Evolutionary conservation across 2,113 vertebrate genomes (phyloP).

Genomic region (Lagopus leucura): DNA sequence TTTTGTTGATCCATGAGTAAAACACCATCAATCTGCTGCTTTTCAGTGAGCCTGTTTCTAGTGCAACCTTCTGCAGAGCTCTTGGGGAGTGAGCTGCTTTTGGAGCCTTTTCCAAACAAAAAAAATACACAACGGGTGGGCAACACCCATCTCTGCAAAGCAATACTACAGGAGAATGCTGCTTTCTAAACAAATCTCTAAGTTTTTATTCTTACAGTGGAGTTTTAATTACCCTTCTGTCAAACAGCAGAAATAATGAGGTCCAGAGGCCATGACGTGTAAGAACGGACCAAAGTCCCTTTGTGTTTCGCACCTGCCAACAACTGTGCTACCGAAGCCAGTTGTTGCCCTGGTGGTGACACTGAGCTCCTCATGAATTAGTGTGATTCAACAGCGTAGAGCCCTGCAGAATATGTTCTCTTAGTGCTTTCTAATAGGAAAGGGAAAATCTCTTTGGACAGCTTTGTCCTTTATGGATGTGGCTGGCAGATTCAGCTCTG

Average conservation of each 20-base stretch:
- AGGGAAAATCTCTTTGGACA: constrained; percentile 19
- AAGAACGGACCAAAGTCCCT: not conserved
- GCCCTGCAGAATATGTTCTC: not conserved
- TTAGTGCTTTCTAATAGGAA: constrained; percentile 6
- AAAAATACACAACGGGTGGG: not conserved
- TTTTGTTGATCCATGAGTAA: not conserved
- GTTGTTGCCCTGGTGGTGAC: not conserved
- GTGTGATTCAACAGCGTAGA: not conserved
- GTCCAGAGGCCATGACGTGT: not conserved
- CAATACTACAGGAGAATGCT: not conserved
- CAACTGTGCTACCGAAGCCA: not conserved
- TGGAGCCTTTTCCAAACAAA: not conserved
- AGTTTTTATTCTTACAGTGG: not conserved
- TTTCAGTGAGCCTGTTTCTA: not conserved
- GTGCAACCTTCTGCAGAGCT: not conserved
- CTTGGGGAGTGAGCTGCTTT: not conserved
- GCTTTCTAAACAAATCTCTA: not conserved
- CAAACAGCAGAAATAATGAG: not conserved
- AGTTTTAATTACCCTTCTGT: not conserved
- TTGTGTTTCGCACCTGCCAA: not conserved
- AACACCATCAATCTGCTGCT: not conserved
- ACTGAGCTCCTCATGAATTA: not conserved
- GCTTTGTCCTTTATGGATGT: not conserved
- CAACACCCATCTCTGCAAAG: not conserved
- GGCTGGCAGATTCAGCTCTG: not conserved